Conservation (phyloP, 2,113 vertebrate genomes). For the Bubo blakistoni region DNA sequence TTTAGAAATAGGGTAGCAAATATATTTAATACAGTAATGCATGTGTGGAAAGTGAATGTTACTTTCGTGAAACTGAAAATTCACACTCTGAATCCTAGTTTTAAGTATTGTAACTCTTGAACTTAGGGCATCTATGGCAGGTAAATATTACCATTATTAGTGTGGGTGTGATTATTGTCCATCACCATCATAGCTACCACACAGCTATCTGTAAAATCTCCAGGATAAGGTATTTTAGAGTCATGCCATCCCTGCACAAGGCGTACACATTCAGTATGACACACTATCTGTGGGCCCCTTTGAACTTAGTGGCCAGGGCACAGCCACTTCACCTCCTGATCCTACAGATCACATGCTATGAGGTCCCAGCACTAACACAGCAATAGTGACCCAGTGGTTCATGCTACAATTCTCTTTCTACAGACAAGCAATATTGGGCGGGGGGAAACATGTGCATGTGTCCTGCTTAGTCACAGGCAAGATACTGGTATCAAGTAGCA, state of each 20-base stretch:
- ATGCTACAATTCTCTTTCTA: background rate
- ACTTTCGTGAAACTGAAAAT: background rate
- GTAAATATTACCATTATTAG: background rate
- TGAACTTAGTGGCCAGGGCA: background rate
- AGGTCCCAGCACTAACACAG: background rate
- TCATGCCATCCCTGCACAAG: background rate
- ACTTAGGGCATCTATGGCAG: background rate
- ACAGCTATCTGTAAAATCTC: background rate
- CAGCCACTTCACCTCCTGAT: background rate
- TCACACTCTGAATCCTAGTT: background rate
- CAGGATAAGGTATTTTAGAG: background rate
- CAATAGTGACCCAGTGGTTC: background rate
- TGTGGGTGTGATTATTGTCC: background rate
- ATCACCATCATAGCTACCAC: background rate
- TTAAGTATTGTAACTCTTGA: background rate
- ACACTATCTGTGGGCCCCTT: background rate
- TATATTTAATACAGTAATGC: background rate
- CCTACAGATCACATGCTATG: background rate
- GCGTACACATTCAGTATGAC: fast-evolving
- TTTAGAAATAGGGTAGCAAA: background rate
- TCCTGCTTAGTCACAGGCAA: background rate
- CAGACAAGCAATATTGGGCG: background rate
- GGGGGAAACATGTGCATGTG: background rate
- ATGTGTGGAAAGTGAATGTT: background rate
- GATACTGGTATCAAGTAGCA: background rate